These are phyloP conservation scores for Laspeyria flexula DNA, from an alignment of 2,888 invertebrate genomes.

Conservation along the genomic window DNA sequence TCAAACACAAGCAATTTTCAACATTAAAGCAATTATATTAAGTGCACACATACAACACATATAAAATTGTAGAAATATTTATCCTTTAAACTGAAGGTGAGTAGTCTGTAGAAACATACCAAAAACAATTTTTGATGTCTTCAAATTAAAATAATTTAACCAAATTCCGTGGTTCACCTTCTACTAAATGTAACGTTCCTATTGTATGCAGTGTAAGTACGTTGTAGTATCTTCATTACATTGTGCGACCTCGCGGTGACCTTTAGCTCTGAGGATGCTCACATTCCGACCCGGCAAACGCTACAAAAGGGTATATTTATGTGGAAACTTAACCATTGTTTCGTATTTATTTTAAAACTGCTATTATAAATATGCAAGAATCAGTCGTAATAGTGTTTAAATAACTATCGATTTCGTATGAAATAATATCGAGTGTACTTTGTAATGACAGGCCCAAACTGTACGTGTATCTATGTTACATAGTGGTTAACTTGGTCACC, in stretches of 20 bases:
- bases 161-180: conserved; percentile 59
- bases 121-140: conserved; percentile 16
- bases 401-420: too few relatives aligned
- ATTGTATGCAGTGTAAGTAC: conserved; percentile 55
- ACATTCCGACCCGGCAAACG: conserved; percentile 73
- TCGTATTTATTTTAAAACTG: conserved; percentile 37
- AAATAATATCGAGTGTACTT: too few relatives aligned
- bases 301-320: conserved; percentile 67
- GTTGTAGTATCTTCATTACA: conserved; percentile 52
- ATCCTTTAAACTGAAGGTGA: neutral
- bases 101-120: neutral
- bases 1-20: too few relatives aligned
- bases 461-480: too few relatives aligned
- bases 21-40: too few relatives aligned
- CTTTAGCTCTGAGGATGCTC: conserved; percentile 75
- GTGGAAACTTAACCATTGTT: conserved; percentile 62
- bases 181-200: conserved; percentile 63
- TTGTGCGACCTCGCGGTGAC: conserved; percentile 71
- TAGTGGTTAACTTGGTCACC: too few relatives aligned
- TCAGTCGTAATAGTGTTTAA: neutral
- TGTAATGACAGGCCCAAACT: too few relatives aligned
- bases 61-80: neutral
- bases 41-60: too few relatives aligned
- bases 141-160: conserved; percentile 35
- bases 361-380: conserved; percentile 29